Evolutionary conservation across 2,888 invertebrate genomes (phyloP), one percentile per base, ranked within the genome.

Genomic region (Patella ulyssiponensis): DNA sequence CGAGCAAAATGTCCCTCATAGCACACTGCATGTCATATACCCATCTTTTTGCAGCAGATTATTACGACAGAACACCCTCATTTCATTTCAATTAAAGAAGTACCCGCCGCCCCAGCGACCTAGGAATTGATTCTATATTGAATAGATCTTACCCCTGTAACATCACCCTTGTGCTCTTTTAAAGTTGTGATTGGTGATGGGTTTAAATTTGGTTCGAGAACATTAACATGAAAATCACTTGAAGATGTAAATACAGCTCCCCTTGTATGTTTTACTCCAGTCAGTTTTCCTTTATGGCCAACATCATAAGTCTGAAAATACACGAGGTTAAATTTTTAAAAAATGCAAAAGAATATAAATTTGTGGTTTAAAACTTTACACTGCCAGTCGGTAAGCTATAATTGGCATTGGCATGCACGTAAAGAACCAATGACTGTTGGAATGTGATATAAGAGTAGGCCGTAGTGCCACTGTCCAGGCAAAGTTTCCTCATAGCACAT

Each of bases 211-310:
- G 90, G 90, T 71, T 90, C 86, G n/a, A 87, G 74, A 11, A 90
- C 85, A 76, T 87, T 87, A 51, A 90, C 77, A 0, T 81, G 84
- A 12, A 79, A 81, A 78, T 91, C 90, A 5, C 87, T 87, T 54
- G 88, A 90, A 70, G 88, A 86, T 5, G 90, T 90, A 79, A 86
- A 89, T 56, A 90, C 77, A 12, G 88, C 88, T 12, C 90, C 90
- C 54, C 81, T 80, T n/a, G 87, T 87, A 79, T 88, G 86, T 0
- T 83, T 77, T 17, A 90, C 82, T 0, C 88, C 87, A 0, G 88
- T 89, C 78, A 90, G 77, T 81, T 88, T 87, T 9, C 85, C 85
- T 4, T 73, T 83, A 77, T 90, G 90, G 1, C 88, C 88, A 15
- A 89, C 85, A 78, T 90, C 86, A 76, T 86, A 87, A 3, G 86